Evolutionary conservation across 2,888 invertebrate genomes (phyloP).

Genomic region (Thymelicus lineola): DNA sequence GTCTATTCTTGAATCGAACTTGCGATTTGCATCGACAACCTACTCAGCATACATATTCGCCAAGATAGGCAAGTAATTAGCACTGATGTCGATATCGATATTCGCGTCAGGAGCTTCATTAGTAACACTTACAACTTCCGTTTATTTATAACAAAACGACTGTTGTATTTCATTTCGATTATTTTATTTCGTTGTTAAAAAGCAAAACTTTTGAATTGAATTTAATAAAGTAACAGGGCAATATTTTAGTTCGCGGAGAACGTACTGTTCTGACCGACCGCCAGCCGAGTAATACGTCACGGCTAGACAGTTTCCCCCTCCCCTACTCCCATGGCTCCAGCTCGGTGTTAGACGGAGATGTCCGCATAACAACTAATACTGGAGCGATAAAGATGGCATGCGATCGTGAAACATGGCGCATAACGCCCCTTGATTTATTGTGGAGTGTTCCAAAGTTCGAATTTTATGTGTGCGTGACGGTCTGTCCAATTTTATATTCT

Average conservation of each 20-base stretch:
- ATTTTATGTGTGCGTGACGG: conserved; percentile 78
- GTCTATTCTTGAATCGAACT: conserved; percentile 84
- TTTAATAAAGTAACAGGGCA: conserved; percentile 52
- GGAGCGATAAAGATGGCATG: conserved; percentile 72
- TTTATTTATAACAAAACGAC: conserved; percentile 44
- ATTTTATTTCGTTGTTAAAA: conserved; percentile 3
- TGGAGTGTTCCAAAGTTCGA: conserved; percentile 81
- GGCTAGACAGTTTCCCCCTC: conserved; percentile 80
- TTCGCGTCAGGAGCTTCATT: conserved; percentile 72
- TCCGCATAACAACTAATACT: conserved; percentile 59
- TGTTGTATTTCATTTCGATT: conserved; percentile 8
- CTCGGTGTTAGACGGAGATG: conserved; percentile 72
- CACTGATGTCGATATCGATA: conserved; percentile 75
- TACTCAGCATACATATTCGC: conserved; percentile 79
- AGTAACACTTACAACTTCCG: conserved; percentile 53
- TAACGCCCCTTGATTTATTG: conserved; percentile 86
- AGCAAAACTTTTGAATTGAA: conserved; percentile 44
- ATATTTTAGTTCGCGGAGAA: conserved; percentile 55
- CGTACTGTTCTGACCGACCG: conserved; percentile 75
- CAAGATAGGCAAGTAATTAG: conserved; percentile 76
- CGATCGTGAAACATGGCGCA: conserved; percentile 85
- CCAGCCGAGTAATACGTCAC: conserved; percentile 82
- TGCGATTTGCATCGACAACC: conserved; percentile 82
- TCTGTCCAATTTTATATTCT: conserved; percentile 40
- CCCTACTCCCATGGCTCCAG: conserved; percentile 69